Evolutionary conservation across 1,140 invertebrate genomes (phyloP).

Genomic region (Drosophila sturtevanti): DNA sequence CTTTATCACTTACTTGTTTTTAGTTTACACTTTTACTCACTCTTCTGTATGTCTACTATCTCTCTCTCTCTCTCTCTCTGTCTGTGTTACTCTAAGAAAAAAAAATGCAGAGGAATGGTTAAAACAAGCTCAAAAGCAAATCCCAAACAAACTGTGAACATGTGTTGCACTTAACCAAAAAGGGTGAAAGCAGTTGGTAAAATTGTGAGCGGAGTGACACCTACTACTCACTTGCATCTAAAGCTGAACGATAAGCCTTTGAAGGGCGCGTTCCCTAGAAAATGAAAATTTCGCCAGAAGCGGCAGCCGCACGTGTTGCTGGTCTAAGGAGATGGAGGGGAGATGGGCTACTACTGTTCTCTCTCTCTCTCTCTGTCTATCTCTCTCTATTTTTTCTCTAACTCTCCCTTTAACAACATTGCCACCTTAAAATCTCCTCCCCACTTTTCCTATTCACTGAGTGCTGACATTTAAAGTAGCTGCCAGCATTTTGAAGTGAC

Average conservation of each 20-base stretch:
- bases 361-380: too few species aligned
- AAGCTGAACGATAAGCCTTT: constrained; percentile 58
- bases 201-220: constrained; percentile 13
- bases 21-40: not conserved
- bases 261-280: constrained; percentile 32
- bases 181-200: constrained; percentile 13
- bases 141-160: constrained; percentile 74
- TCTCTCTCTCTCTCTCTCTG: not conserved
- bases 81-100: constrained; percentile 6
- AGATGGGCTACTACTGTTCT: not conserved
- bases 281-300: constrained; percentile 56
- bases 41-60: not conserved
- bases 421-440: not conserved
- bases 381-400: not conserved
- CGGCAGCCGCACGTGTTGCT: constrained; percentile 44
- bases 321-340: not conserved
- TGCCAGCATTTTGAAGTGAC: constrained; percentile 75
- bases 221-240: constrained; percentile 47
- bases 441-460: constrained; percentile 20
- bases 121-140: constrained; percentile 60
- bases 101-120: constrained; percentile 37
- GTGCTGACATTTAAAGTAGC: constrained; percentile 79
- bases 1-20: constrained; percentile 1
- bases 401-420: not conserved
- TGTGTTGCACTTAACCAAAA: constrained; percentile 72